A percentile compares a stretch with the other conserved stretches of the same genome.
Evolutionary conservation across 2,888 invertebrate genomes (phyloP).

Genomic region (Andrena dorsata): DNA sequence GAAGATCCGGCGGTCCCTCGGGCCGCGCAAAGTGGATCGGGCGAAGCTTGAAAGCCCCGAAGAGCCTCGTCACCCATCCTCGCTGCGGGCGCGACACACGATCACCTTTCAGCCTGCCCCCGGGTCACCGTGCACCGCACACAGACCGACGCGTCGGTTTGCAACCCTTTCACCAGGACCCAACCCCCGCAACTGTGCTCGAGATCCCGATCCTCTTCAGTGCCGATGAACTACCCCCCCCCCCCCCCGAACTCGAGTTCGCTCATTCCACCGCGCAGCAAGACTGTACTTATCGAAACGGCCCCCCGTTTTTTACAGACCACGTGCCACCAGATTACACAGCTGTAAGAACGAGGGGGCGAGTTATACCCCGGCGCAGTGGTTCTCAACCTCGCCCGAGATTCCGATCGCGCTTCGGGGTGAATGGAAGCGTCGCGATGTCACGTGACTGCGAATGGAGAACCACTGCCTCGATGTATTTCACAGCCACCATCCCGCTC

Average conservation of each 20-base stretch:
- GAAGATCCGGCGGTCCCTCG: constrained; percentile 12
- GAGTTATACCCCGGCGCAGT: background rate
- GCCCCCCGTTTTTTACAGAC: background rate
- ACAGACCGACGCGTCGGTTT: background rate
- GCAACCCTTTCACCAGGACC: background rate
- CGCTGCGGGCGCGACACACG: background rate
- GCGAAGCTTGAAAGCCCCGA: background rate
- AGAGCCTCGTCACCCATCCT: background rate
- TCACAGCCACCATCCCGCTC: background rate
- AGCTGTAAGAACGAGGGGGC: background rate
- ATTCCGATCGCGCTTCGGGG: no score
- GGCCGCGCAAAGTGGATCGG: constrained; percentile 1
- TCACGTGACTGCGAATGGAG: background rate
- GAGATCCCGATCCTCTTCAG: background rate
- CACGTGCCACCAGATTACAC: background rate
- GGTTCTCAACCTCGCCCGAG: background rate
- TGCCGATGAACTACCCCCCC: background rate
- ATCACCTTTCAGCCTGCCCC: background rate
- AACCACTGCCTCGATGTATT: background rate
- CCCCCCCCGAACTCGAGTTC: background rate
- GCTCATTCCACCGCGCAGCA: constrained; percentile 19
- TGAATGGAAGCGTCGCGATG: no score
- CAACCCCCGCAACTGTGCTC: no score
- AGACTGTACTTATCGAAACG: constrained; percentile 25
- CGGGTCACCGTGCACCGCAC: constrained; percentile 8